Evolutionary conservation across 2,113 vertebrate genomes (phyloP).

Genomic region (Myotis davidii): DNA sequence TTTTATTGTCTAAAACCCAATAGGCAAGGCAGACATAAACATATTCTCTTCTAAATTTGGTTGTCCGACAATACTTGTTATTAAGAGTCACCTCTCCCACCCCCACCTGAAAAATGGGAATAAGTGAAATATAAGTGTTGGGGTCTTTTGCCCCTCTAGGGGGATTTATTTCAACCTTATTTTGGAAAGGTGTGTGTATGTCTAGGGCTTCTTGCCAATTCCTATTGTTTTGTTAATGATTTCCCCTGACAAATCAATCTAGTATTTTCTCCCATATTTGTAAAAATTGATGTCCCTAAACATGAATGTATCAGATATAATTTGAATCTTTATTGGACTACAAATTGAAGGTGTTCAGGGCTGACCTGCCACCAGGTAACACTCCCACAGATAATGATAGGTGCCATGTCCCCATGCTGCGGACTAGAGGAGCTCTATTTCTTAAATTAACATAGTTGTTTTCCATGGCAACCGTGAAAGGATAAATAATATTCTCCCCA

Average conservation of each 20-base stretch:
- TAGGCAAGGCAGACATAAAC: background rate
- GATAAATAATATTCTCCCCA: background rate
- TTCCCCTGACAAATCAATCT: background rate
- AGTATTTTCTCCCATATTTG: background rate
- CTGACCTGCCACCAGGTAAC: background rate
- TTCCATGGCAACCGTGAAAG: conserved; percentile 13
- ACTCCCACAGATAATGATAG: background rate
- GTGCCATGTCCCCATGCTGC: background rate
- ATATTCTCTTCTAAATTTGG: background rate
- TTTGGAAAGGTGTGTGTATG: background rate
- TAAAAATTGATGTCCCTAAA: background rate
- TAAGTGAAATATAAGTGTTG: background rate
- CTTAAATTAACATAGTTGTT: background rate
- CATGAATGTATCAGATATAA: background rate
- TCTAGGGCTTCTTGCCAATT: background rate
- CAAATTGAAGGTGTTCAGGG: background rate
- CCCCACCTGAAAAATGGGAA: background rate
- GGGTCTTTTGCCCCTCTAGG: background rate
- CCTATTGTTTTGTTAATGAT: background rate
- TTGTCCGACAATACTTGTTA: background rate
- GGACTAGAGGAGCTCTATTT: background rate
- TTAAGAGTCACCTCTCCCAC: background rate
- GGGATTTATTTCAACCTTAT: background rate
- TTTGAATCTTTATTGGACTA: background rate
- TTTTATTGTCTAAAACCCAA: background rate